phyloP scores from a whole-genome alignment of 2,797 vertebrate genomes.

The Acrossocheilus wenchowensis region DNA sequence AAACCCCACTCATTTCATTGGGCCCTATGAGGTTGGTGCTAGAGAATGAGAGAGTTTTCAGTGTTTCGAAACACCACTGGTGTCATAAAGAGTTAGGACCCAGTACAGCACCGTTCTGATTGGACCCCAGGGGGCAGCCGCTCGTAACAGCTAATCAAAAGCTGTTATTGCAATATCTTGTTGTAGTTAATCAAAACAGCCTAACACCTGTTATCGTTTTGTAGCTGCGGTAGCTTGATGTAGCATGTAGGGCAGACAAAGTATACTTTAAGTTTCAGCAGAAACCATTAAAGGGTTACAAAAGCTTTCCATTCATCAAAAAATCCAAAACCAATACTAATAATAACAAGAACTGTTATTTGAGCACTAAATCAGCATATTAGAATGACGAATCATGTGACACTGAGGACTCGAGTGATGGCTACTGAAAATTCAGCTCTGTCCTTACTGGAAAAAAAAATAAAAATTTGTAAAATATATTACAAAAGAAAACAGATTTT shows the following conservation, averaged over 20 bases:
- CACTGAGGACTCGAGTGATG: background rate
- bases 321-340: background rate
- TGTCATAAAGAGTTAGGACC: background rate
- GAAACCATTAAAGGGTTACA: background rate
- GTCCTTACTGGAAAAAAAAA: background rate
- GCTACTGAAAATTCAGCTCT: background rate
- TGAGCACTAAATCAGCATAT: background rate
- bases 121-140: background rate
- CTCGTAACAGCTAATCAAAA: slow-evolving; percentile 1
- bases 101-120: background rate
- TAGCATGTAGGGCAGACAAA: background rate
- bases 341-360: background rate
- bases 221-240: background rate
- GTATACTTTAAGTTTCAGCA: background rate
- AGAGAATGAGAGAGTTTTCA: background rate
- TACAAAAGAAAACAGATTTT: no score
- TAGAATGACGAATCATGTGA: background rate
- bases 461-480: no score
- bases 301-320: background rate
- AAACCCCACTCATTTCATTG: background rate
- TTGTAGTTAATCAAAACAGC: background rate
- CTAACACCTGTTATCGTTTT: background rate
- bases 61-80: background rate
- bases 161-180: slow-evolving; percentile 2
- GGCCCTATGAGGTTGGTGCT: no score